Percentiles rank a stretch among this genome's conserved stretches.
Conservation (phyloP, 92 coral and sea anemone genomes). For the Montipora capitata region DNA sequence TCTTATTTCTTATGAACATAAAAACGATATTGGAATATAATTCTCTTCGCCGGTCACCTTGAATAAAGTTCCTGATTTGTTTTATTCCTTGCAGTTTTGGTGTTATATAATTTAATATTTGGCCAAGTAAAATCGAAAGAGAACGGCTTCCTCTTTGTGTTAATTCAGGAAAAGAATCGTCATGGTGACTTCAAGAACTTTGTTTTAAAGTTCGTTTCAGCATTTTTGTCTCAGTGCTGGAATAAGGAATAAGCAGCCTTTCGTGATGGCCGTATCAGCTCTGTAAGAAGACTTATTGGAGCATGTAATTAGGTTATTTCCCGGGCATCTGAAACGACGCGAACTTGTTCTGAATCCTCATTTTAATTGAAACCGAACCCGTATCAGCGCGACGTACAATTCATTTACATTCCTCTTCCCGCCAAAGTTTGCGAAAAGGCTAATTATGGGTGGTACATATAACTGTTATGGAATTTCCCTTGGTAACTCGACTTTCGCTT, state of each 20-base stretch:
- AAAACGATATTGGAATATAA: too few species aligned
- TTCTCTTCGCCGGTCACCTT: too few species aligned
- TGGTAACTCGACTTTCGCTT: background rate
- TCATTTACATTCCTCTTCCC: background rate
- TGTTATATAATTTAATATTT: too few species aligned
- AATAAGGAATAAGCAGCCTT: too few species aligned
- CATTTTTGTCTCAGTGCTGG: background rate
- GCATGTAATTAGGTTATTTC: background rate
- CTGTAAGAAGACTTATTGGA: constrained; percentile 1
- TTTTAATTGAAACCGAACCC: constrained; percentile 27
- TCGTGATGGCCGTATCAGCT: background rate
- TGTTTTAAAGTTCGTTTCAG: background rate
- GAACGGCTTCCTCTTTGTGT: too few species aligned
- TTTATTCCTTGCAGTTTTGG: too few species aligned
- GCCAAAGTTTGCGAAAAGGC: background rate
- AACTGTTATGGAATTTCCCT: background rate
- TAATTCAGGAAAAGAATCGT: too few species aligned
- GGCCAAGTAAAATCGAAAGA: background rate
- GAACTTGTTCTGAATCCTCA: constrained; percentile 24
- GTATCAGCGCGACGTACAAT: constrained; percentile 3
- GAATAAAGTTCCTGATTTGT: too few species aligned
- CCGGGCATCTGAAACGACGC: constrained; percentile 23
- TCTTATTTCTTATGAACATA: too few species aligned
- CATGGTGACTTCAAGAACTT: too few species aligned
- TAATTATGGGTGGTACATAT: too few species aligned